Percentiles rank a stretch among this genome's conserved stretches.
These are phyloP conservation scores for Apodemia duryi DNA, from an alignment of 2,888 invertebrate genomes.

Conservation along the genomic window DNA sequence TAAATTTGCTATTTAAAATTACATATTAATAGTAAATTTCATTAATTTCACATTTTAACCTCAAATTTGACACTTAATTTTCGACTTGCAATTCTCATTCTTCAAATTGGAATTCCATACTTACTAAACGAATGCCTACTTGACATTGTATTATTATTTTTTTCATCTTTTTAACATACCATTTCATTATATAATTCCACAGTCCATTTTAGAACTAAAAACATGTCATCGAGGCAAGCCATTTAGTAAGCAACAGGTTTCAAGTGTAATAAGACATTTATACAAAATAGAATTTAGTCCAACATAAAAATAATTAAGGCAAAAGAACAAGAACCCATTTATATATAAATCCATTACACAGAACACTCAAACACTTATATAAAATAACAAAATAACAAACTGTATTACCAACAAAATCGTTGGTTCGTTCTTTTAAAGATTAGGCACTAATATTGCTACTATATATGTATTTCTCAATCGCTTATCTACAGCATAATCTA, in stretches of 20 bases:
- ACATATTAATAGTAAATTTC: too few relatives aligned
- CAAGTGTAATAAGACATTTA: neutral
- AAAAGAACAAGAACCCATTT: constrained; percentile 33
- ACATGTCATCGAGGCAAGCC: neutral
- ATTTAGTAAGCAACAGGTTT: neutral
- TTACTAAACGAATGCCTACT: too few relatives aligned
- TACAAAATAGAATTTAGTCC: constrained; percentile 19
- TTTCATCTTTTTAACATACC: too few relatives aligned
- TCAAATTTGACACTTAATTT: too few relatives aligned
- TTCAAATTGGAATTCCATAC: too few relatives aligned
- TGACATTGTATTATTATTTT: too few relatives aligned
- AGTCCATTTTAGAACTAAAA: too few relatives aligned
- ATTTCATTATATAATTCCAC: too few relatives aligned
- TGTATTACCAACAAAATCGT: constrained; percentile 41
- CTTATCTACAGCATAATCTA: constrained; percentile 74
- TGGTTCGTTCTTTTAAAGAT: constrained; percentile 70
- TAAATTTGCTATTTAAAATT: too few relatives aligned
- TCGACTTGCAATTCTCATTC: too few relatives aligned
- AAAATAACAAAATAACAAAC: constrained; percentile 69
- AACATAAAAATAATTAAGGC: constrained; percentile 23
- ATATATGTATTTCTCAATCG: constrained; percentile 54
- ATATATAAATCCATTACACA: constrained; percentile 36
- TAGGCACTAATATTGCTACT: constrained; percentile 78
- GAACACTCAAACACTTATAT: constrained; percentile 70
- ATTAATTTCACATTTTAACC: too few relatives aligned